Percentiles rank a stretch among this genome's conserved stretches.
These are phyloP conservation scores for Lithophane ornitopus DNA, from an alignment of 2,888 invertebrate species.

Conservation along the genomic window DNA sequence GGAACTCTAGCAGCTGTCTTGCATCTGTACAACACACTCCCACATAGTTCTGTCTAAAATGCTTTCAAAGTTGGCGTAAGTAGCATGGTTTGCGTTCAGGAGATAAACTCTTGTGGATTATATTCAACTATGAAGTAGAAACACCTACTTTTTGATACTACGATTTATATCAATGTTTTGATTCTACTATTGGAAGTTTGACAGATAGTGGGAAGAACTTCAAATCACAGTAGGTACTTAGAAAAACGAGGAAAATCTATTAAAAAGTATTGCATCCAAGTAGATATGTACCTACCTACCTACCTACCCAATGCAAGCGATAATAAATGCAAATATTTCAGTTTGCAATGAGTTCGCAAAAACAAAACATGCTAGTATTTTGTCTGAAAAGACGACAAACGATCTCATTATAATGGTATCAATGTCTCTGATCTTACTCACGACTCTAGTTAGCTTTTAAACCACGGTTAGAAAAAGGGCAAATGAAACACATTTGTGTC, in stretches of 20 bases:
- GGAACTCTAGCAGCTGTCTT: slow-evolving; percentile 36
- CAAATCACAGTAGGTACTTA: too few species aligned
- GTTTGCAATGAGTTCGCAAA: slow-evolving; percentile 31
- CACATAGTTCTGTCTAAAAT: slow-evolving; percentile 11
- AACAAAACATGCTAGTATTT: slow-evolving; percentile 58
- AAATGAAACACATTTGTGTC: slow-evolving; percentile 38
- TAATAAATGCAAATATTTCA: slow-evolving; percentile 3
- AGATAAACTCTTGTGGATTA: slow-evolving; percentile 8
- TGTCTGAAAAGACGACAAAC: slow-evolving; percentile 60
- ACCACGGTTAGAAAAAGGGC: slow-evolving; percentile 39
- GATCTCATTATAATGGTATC: slow-evolving; percentile 65
- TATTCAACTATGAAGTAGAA: slow-evolving; percentile 7
- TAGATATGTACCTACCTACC: too few species aligned
- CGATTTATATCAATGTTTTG: not conserved
- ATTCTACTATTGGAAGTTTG: not conserved
- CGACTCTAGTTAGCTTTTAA: slow-evolving; percentile 50
- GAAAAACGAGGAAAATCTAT: too few species aligned
- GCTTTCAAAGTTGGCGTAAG: slow-evolving; percentile 17
- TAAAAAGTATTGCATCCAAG: not conserved
- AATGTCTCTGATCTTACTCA: slow-evolving; percentile 62
- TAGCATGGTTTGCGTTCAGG: not conserved
- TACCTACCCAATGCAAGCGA: not conserved
- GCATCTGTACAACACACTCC: slow-evolving; percentile 16
- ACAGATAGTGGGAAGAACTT: not conserved
- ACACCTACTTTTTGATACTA: not conserved